Evolutionary conservation across 2,797 vertebrate species (phyloP), one percentile per base, ranked within the genome.

Genomic region (Pelodytes ibericus): DNA sequence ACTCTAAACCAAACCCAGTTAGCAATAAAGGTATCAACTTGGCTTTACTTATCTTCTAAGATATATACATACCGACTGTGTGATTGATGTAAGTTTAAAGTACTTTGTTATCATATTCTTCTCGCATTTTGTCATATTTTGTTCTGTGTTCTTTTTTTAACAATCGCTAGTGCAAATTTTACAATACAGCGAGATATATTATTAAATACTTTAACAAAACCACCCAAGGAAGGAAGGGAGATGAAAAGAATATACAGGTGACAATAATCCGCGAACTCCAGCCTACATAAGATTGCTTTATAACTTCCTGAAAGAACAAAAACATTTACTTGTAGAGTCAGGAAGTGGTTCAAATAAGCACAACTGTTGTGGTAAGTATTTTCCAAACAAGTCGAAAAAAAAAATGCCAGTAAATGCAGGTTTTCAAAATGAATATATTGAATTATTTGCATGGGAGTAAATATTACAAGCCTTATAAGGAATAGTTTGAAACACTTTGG

Each of bases 341-440:
- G 85, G 84, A 86, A 81, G 74, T 83, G 81, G 79, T 81, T 44
- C 79, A 84, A 84, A 80, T 11, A 53, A 9, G 44, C 18, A 65
- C 25, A 76, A 71, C 59, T 81, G 79, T 71, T 83, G 70, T 80
- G 83, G 64, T 81, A 77, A 83, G 22, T 67, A 81, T 83, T 83
- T 84, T 72, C 61, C 69, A 83, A 83, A 79, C 58, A 83, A 81
- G 27, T 79, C 36, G 77, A 77, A 74, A 66, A 39, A 65, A n/a
- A 68, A 65, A 24, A 2, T 39, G 41, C 22, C 49, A 53, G 20
- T 53, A 53, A 53, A 3, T 24, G 20, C n/a, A 22, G 4, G 49
- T 11, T 53, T 44, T 53, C 4, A 53, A 53, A 24, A 20, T 53
- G 8, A 39, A 8, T 39, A 39, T 39, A 39, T 39, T 8, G 7